Evolutionary conservation across 2,888 invertebrate species (phyloP), one percentile per base, ranked within the genome.

Genomic region (Horisme vitalbata): DNA sequence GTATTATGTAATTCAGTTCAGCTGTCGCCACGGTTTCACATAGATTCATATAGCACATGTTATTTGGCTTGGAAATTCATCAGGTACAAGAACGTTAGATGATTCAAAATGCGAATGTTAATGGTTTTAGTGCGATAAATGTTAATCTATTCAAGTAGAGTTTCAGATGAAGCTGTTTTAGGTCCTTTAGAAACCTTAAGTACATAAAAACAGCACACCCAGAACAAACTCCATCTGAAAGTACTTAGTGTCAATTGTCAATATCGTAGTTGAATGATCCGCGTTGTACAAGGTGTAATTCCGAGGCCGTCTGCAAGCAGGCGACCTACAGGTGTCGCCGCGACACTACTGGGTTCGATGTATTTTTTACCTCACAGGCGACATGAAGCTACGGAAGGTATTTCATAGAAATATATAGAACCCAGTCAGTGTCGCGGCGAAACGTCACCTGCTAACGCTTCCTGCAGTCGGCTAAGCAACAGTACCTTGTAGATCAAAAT

Each of bases 11-110:
- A 72, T 18, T 18, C 52, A 61, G 47, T 46, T 38, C 52, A 67
- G 59, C 70, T 65, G 66, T 72, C 79, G 81, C 82, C 82, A 77
- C 82, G 80, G 82, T 66, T 77, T 70, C 68, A 69, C 59, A 60
- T 51, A 59, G 55, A 61, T 52, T 59, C 63, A 64, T 55, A 61
- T 61, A 68, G 63, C 67, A 65, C 59, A 56, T 60, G 63, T 61
- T 77, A 71, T 81, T 79, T 79, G 80, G 78, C 71, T 72, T 75
- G 65, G 60, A 73, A 74, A 71, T 68, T 72, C 65, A 65, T 79
- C 79, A 83, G 81, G 80, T 82, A 80, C 81, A 69, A 77, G 77
- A 82, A 75, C 78, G 81, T 72, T 79, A 79, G 79, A 77, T 59
- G 59, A 62, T 72, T 52, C 59, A 63, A 61, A 65, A 52, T 58